Percentiles rank a stretch among this genome's conserved stretches.
Conservation (phyloP, 2,888 invertebrate species). For the Mythimna ferrago region DNA sequence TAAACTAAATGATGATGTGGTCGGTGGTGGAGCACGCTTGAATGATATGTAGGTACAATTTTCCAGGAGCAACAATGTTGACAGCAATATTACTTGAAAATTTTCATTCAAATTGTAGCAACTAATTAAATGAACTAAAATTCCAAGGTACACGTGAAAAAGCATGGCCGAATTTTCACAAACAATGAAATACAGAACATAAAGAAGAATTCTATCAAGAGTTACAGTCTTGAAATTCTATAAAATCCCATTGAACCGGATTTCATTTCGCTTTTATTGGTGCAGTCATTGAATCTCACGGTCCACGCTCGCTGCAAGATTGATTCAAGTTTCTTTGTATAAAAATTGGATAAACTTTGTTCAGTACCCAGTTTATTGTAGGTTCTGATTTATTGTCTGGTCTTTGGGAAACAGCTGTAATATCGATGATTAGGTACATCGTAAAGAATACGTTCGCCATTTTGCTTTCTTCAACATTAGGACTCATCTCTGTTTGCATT, state of each 20-base stretch:
- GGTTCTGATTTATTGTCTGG: constrained; percentile 39
- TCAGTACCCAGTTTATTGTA: constrained; percentile 26
- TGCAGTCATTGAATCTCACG: constrained; percentile 62
- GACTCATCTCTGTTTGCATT: not conserved
- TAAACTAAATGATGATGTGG: no score
- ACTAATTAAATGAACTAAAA: constrained; percentile 4
- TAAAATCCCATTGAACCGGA: constrained; percentile 61
- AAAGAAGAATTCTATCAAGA: constrained; percentile 63
- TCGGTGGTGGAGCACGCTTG: not conserved
- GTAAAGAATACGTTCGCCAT: not conserved
- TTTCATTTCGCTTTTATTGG: constrained; percentile 66
- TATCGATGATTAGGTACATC: constrained; percentile 16
- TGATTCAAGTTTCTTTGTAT: constrained; percentile 64
- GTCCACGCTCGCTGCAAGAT: constrained; percentile 52
- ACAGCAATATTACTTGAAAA: not conserved
- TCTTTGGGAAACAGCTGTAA: constrained; percentile 27
- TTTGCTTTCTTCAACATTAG: not conserved
- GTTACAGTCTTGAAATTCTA: constrained; percentile 62
- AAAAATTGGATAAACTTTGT: constrained; percentile 56
- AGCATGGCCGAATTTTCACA: constrained; percentile 28
- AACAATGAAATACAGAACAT: constrained; percentile 51
- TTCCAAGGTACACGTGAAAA: constrained; percentile 3
- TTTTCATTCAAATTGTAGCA: not conserved
- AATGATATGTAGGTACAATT: not conserved
- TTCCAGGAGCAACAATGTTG: no score